Evolutionary conservation across 2,797 vertebrate genomes (phyloP).

Genomic region (Pseudomugil tenellus): DNA sequence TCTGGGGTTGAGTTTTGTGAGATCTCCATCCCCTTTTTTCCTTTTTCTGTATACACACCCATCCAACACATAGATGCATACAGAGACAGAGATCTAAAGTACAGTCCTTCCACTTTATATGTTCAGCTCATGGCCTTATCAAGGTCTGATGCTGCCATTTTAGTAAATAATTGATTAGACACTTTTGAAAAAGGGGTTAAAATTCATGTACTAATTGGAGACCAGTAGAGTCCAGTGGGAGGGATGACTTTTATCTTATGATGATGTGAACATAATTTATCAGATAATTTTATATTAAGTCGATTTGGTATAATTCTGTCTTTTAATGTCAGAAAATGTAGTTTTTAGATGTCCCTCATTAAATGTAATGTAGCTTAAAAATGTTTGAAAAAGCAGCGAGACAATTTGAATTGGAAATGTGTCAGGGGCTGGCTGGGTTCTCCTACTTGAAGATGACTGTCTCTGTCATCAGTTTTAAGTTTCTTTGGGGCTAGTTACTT

Average conservation of each 20-base stretch:
- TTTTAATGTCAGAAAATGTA: slow-evolving; percentile 88
- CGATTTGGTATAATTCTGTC: slow-evolving; percentile 86
- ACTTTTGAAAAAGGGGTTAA: slow-evolving; percentile 85
- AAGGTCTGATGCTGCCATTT: slow-evolving; percentile 85
- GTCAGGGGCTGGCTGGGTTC: slow-evolving; percentile 70
- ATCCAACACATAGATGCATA: slow-evolving; percentile 32
- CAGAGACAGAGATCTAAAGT: slow-evolving; percentile 60
- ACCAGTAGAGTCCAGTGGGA: slow-evolving; percentile 85
- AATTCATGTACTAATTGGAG: slow-evolving; percentile 88
- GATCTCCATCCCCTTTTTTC: slow-evolving; percentile 53
- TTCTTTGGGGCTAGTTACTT: slow-evolving; percentile 78
- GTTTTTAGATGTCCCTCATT: slow-evolving; percentile 88
- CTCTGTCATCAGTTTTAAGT: slow-evolving; percentile 80
- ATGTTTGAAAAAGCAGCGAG: slow-evolving; percentile 80
- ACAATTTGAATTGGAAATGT: slow-evolving; percentile 85
- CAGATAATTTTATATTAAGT: slow-evolving; percentile 88
- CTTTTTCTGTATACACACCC: slow-evolving; percentile 28
- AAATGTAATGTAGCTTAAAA: slow-evolving; percentile 86
- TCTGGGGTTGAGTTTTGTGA: slow-evolving; percentile 62
- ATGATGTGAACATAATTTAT: slow-evolving; percentile 89
- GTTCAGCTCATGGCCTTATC: slow-evolving; percentile 83
- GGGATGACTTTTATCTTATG: slow-evolving; percentile 87
- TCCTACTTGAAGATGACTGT: slow-evolving; percentile 74
- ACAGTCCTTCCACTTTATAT: slow-evolving; percentile 79
- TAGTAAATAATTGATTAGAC: slow-evolving; percentile 88